Evolutionary conservation across 2,797 vertebrate species (phyloP).

Genomic region (Brachyrhaphis roseni): DNA sequence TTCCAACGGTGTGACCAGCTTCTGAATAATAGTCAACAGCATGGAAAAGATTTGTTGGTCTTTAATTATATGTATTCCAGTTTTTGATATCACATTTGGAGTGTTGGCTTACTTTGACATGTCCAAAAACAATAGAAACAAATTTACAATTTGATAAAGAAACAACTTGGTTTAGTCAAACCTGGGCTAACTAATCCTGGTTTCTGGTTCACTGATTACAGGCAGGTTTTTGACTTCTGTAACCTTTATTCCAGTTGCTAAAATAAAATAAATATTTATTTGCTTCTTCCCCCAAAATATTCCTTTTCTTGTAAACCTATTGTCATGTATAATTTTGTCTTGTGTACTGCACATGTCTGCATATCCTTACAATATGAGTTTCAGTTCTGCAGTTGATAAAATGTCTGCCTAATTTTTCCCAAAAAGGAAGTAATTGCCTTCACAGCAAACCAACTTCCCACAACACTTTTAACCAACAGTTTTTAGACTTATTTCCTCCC

Average conservation of each 20-base stretch:
- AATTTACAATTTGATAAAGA: neutral
- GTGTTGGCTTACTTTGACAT: neutral
- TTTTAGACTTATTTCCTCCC: neutral
- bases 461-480: no score
- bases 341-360: neutral
- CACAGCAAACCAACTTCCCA: neutral
- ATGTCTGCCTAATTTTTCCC: neutral
- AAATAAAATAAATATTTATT: neutral
- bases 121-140: neutral
- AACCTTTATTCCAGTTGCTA: neutral
- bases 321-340: neutral
- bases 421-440: neutral
- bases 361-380: neutral
- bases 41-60: neutral
- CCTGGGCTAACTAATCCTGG: neutral
- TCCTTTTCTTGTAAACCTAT: neutral
- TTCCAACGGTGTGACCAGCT: neutral
- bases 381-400: neutral
- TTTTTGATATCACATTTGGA: neutral
- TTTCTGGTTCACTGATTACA: neutral
- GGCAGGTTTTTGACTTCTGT: neutral
- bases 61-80: neutral
- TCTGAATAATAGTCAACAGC: neutral
- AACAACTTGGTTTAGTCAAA: neutral
- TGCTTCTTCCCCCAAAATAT: neutral